Evolutionary conservation across 2,888 invertebrate species (phyloP), one percentile per base, ranked within the genome.

Genomic region (Trachelus tabidus): DNA sequence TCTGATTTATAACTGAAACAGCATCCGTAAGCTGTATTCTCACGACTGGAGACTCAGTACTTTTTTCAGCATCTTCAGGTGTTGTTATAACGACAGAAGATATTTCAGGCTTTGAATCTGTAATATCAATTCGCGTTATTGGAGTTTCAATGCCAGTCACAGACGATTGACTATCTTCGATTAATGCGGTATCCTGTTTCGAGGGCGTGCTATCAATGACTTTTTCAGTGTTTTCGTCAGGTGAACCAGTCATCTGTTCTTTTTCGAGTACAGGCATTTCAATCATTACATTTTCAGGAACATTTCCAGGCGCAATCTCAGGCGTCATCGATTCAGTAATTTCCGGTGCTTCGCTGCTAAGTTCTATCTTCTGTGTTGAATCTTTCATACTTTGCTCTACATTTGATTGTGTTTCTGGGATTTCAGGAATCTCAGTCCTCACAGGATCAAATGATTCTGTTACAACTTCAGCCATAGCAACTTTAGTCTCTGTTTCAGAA

Each of bases 21-120:
- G 87, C 83, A 77, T 88, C 85, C 12, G 84, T 83, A 71, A 87
- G 73, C 75, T 88, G 84, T 77, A 88, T 88, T 76, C 87, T 84
- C 11, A 87, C 87, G 4, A 88, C 81, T 11, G 86, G 83, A 69
- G 87, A 87, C 78, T 88, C 85, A 3, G 79, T 83, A 2, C 76
- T 75, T 3, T 69, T 69, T 9, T 78, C 73, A 30, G 23, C n/a
- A 75, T 78, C 77, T 68, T 80, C 82, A 23, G 82, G 78, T 68
- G 79, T 78, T 31, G 77, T 83, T 12, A 33, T 0, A 34, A 0
- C 1, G 12, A 15, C 31, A 31, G 71, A 71, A 71, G 71, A 15
- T 23, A 1, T 30, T 71, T 71, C 71, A 71, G 82, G 80, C 34
- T 79, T 82, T 6, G 79, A 56, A 77, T 82, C 84, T 40, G 84